Evolutionary conservation across 37 sponge, comb jelly and placozoan species (phyloP), one percentile per base, ranked within the genome.

Genomic region (Crambe crambe): DNA sequence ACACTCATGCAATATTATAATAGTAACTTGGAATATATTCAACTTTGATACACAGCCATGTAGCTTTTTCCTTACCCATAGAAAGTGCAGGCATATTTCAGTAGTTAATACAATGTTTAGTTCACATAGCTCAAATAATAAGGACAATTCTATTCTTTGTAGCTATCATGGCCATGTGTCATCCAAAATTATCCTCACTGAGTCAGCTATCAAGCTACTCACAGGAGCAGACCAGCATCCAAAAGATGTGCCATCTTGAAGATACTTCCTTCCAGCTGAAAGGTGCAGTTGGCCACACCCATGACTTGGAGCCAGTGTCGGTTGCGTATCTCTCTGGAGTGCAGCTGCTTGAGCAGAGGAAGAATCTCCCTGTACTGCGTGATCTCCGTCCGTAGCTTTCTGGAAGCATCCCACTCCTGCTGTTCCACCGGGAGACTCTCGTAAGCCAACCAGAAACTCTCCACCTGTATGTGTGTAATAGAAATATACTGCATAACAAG

Each of bases 221-320:
- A 95, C 97, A 80, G 58, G 62, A 88, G 58, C 10, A 96, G 74
- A 10, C 77, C 70, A 57, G 86, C 82, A 37, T 90, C 97, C 51
- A 96, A 74, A 44, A 96, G 64, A 43, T 93, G 94, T 2, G 41
- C 56, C 82, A 96, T 72, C 67, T 74, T 96, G 78, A 96, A 90
- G 27, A 85, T 58, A 23, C 76, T 86, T 22, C 94, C 94, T 78
- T 96, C 97, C 84, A 96, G 70, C 51, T 90, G 97, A 51, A 96
- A 87, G 57, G 74, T 91, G 40, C 84, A 88, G 56, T 89, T 86
- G 20, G 89, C 83, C 31, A 91, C 94, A 32, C 76, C 44, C 97
- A 96, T 96, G 21, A 96, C 86, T 39, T 90, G 89, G 34, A 96
- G 68, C 97, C 97, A 96, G 77, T 96, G 97, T 5, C 97, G 63